phyloP scores from a whole-genome alignment of 2,113 vertebrate genomes.

The Falcunculus frontatus region DNA sequence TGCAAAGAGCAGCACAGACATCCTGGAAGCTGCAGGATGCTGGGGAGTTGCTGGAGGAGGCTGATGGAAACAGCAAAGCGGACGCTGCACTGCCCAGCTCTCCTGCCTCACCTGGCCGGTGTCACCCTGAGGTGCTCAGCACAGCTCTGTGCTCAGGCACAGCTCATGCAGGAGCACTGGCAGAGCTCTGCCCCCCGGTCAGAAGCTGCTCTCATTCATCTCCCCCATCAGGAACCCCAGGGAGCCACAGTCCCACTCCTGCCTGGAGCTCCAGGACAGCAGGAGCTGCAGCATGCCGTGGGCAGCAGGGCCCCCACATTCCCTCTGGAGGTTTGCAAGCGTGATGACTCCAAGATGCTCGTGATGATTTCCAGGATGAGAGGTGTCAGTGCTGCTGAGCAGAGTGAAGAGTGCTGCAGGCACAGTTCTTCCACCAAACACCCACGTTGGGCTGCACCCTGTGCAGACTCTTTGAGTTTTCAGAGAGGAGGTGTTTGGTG shows the following conservation, averaged over 20 bases:
- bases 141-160: background rate
- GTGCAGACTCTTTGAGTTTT: background rate
- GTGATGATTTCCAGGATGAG: conserved; percentile 27
- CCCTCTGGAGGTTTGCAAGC: background rate
- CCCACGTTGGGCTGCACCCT: background rate
- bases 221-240: background rate
- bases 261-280: background rate
- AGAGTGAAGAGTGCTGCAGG: background rate
- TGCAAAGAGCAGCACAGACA: background rate
- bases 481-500: background rate
- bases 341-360: conserved; percentile 7
- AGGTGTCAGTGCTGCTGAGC: background rate
- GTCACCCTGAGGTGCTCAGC: background rate
- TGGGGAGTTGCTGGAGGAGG: background rate
- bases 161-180: background rate
- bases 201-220: background rate
- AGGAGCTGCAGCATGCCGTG: background rate
- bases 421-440: background rate
- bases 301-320: background rate
- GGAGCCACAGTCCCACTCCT: background rate
- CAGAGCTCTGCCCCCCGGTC: background rate
- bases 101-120: background rate
- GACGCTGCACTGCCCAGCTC: background rate
- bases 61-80: background rate
- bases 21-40: background rate